phyloP scores from a whole-genome alignment of 92 coral and sea anemone genomes.

The Heliopora coerulea region DNA sequence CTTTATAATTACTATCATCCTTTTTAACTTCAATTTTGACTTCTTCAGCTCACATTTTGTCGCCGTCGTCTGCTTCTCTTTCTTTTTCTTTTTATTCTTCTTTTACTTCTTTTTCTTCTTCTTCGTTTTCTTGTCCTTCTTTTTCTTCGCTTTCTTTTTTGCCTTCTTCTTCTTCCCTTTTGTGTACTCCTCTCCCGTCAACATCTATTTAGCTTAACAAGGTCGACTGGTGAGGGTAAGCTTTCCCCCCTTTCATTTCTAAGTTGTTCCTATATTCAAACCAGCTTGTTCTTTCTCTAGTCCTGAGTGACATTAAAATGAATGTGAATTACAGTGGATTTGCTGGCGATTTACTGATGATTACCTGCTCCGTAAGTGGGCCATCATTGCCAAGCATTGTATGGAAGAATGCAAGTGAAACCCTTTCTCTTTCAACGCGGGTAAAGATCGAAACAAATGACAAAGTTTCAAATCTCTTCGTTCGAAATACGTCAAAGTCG shows the following conservation, averaged over 20 bases:
- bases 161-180: too few relatives aligned
- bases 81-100: too few relatives aligned
- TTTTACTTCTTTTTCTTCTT: too few relatives aligned
- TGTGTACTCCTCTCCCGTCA: too few relatives aligned
- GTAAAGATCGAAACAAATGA: constrained; percentile 49
- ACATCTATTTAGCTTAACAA: too few relatives aligned
- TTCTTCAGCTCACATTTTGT: background rate
- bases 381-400: constrained; percentile 27
- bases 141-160: too few relatives aligned
- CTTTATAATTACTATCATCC: too few relatives aligned
- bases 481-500: constrained; percentile 38
- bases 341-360: constrained; percentile 21
- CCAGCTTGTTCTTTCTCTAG: constrained; percentile 3
- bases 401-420: constrained; percentile 32
- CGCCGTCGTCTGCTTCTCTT: background rate
- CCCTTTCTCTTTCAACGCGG: constrained; percentile 35
- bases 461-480: constrained; percentile 38
- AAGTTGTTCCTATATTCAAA: too few relatives aligned
- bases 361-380: constrained; percentile 36
- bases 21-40: background rate
- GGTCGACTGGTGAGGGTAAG: too few relatives aligned
- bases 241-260: too few relatives aligned
- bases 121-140: too few relatives aligned
- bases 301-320: constrained; percentile 11
- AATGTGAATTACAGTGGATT: constrained; percentile 8